Conservation (phyloP, 53 echinoderm and acorn worm species). For the Luidia sarsii region DNA sequence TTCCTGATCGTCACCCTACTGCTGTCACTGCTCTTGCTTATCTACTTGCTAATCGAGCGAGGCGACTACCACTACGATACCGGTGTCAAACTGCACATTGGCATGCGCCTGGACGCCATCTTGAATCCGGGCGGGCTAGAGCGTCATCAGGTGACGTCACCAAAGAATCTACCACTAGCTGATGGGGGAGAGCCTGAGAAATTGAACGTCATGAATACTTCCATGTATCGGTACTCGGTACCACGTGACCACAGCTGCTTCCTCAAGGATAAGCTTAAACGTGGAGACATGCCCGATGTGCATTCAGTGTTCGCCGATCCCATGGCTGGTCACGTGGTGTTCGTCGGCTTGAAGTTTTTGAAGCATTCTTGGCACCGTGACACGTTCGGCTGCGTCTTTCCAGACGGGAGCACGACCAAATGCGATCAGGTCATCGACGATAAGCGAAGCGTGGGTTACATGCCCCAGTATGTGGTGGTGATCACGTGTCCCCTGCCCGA, state of each 20-base stretch:
- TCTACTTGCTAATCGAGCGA: neutral
- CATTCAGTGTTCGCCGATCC: slow-evolving; percentile 63
- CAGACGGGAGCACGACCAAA: slow-evolving; percentile 12
- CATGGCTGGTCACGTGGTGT: slow-evolving; percentile 42
- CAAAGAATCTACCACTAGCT: neutral
- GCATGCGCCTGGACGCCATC: slow-evolving; percentile 23
- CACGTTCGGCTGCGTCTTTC: slow-evolving; percentile 38
- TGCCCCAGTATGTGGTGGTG: slow-evolving; percentile 70
- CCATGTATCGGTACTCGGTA: slow-evolving; percentile 23
- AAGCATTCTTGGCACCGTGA: slow-evolving; percentile 27
- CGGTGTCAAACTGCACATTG: slow-evolving; percentile 31
- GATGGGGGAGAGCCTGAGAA: too few species aligned
- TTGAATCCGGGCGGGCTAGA: neutral
- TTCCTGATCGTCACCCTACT: slow-evolving; percentile 8
- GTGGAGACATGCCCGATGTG: slow-evolving; percentile 41
- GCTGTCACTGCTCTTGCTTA: slow-evolving; percentile 31
- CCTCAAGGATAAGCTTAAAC: slow-evolving; percentile 40
- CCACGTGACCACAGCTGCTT: slow-evolving; percentile 57
- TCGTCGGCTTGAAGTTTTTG: slow-evolving; percentile 55
- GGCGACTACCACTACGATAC: slow-evolving; percentile 19
- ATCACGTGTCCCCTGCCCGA: slow-evolving; percentile 68
- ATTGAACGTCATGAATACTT: slow-evolving; percentile 14
- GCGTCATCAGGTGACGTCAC: neutral
- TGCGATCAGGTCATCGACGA: slow-evolving; percentile 64
- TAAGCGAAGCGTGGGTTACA: slow-evolving; percentile 60